phyloP scores from a whole-genome alignment of 2,113 vertebrate species.

The Urocynchramus pylzowi region DNA sequence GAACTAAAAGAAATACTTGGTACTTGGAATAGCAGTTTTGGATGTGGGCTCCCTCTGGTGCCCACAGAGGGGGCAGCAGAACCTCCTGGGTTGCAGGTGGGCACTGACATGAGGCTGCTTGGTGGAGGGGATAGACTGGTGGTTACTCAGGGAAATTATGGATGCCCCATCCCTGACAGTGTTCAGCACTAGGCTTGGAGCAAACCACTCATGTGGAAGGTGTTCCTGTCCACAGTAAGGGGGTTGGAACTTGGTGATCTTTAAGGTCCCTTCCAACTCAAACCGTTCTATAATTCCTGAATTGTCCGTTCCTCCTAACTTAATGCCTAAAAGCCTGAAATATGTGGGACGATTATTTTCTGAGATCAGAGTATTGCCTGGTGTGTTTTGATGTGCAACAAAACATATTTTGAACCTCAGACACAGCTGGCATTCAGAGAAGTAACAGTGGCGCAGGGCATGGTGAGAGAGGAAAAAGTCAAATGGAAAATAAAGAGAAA shows the following conservation, averaged over 20 bases:
- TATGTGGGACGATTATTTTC: not conserved
- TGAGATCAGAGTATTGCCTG: not conserved
- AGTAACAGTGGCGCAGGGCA: not conserved
- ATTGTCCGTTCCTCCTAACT: not conserved
- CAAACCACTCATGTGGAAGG: not conserved
- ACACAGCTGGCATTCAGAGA: not conserved
- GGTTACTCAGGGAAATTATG: not conserved
- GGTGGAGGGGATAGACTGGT: accelerated
- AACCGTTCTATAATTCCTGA: not conserved
- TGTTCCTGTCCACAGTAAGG: not conserved
- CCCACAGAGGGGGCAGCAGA: not conserved
- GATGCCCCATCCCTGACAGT: not conserved
- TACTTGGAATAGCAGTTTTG: accelerated
- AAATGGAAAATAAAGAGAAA: not conserved
- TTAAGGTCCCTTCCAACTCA: not conserved
- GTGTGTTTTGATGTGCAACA: not conserved
- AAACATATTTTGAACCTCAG: not conserved
- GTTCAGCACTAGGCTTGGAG: not conserved
- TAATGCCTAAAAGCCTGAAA: not conserved
- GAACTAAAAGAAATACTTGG: not conserved
- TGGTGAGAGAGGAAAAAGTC: not conserved
- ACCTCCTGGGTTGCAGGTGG: not conserved
- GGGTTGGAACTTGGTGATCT: not conserved
- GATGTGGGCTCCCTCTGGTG: slow-evolving; percentile 8
- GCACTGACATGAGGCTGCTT: not conserved